phyloP scores from a whole-genome alignment of 2,888 invertebrate genomes.

The Amorpha juglandis region DNA sequence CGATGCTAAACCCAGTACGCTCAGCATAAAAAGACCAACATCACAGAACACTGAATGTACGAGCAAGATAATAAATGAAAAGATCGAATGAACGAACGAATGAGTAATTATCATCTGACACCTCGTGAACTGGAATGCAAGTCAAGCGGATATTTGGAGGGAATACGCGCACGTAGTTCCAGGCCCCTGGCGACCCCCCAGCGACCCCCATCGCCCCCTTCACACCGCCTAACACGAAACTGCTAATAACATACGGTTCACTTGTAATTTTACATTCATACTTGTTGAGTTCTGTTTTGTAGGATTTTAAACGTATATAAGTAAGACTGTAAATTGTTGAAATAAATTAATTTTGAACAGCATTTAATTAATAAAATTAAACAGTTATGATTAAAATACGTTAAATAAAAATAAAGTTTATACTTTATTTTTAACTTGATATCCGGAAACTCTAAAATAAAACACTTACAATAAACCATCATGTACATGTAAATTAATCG shows the following conservation, averaged over 20 bases:
- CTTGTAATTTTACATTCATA: slow-evolving; percentile 34
- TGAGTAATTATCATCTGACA: slow-evolving; percentile 22
- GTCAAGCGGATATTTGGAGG: slow-evolving; percentile 24
- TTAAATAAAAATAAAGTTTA: too few relatives aligned
- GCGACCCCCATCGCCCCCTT: not conserved
- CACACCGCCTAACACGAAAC: slow-evolving; percentile 25
- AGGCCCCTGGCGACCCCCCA: slow-evolving; percentile 19
- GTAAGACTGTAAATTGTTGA: not conserved
- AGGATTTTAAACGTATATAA: not conserved
- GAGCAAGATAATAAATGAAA: slow-evolving; percentile 17
- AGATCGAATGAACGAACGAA: slow-evolving; percentile 21
- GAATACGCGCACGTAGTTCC: slow-evolving; percentile 19
- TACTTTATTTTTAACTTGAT: too few relatives aligned
- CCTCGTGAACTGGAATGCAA: slow-evolving; percentile 25
- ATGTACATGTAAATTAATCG: not conserved
- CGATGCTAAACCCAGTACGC: not conserved
- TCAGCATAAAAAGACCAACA: not conserved
- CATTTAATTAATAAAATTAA: too few relatives aligned
- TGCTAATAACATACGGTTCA: slow-evolving; percentile 31
- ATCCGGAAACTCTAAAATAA: too few relatives aligned
- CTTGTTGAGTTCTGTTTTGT: slow-evolving; percentile 23
- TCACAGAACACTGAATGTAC: not conserved
- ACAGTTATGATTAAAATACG: too few relatives aligned
- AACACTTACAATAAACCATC: too few relatives aligned
- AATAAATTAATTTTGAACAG: not conserved